Base-by-base conservation (phyloP, 1,140 invertebrate genomes). In the Heliconius melpomene region DNA sequence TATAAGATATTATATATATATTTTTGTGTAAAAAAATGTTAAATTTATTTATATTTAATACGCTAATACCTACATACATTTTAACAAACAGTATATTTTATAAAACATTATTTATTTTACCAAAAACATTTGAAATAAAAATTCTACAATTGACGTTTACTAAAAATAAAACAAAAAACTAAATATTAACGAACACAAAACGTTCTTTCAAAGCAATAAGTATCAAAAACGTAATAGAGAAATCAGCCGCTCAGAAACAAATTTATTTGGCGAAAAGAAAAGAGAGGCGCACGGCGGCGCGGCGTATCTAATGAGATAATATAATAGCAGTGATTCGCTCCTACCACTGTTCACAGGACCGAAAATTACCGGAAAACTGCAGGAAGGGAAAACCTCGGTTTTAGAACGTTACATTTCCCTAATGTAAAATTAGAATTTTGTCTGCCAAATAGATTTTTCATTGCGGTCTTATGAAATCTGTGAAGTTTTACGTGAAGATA, bases 241-340 rank as follows among this genome's bases (percentile, higher is more conserved):
- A 90, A 89, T 91, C 90, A 87, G 85, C 87, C 86, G 85, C 86
- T 90, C 83, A 84, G 85, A 89, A 91, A 89, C 85, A 87, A 94
- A 94, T 92, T 91, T 93, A 94, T 93, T 91, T 91, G 88, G 91
- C 89, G 89, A 90, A 89, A 89, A 92, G 88, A 89, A 88, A 86
- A 89, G 89, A 87, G 86, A 85, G 86, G 84, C 83, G 85, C 84
- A 85, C 86, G 85, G 85, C 89, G 86, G 75, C 86, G 86, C 89
- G 88, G 88, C 91, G 91, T 92, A 87, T 91, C 91, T 94, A 94
- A 94, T 92, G 91, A 92, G 91, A 93, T 93, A 94, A 94, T 93
- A 92, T 94, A 92, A 94, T 94, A 92, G 91, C 90, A 89, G 90
- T 88, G 91, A 93, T 94, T 93, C 88, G 81, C 86, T 87, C 87